Evolutionary conservation across 1,140 invertebrate genomes (phyloP).

Genomic region (Galendromus occidentalis): DNA sequence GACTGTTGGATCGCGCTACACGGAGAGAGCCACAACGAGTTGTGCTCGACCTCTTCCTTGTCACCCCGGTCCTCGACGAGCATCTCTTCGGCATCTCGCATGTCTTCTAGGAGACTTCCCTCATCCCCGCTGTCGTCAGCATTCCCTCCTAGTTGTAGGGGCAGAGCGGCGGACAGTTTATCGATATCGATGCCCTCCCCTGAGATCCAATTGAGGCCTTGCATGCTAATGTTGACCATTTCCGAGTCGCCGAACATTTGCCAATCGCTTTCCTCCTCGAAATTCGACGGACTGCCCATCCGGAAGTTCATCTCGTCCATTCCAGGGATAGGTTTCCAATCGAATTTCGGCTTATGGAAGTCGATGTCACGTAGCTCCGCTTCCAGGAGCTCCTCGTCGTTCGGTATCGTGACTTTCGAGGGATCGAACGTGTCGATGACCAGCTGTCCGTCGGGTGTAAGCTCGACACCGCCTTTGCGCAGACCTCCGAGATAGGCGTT

Average conservation of each 20-base stretch:
- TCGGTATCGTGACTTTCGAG: conserved; percentile 16
- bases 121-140: conserved; percentile 25
- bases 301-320: conserved; percentile 12
- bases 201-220: conserved; percentile 20
- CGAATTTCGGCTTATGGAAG: neutral
- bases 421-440: conserved; percentile 23
- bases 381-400: conserved; percentile 16
- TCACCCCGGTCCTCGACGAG: conserved; percentile 20
- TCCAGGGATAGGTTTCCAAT: neutral
- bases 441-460: conserved; percentile 13
- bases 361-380: conserved; percentile 11
- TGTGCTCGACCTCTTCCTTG: conserved; percentile 18
- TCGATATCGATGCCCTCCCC: conserved; percentile 21
- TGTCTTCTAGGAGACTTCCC: conserved; percentile 20
- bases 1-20: neutral
- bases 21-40: neutral
- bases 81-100: conserved; percentile 27
- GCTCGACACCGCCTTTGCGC: neutral
- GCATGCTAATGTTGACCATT: conserved; percentile 15
- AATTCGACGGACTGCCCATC: conserved; percentile 20
- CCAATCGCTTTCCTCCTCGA: conserved; percentile 21
- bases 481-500: neutral
- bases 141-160: conserved; percentile 26
- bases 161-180: conserved; percentile 24
- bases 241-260: conserved; percentile 16